Evolutionary conservation across 2,797 vertebrate genomes (phyloP), one percentile per base, ranked within the genome.

Genomic region (Meriones psammophilus): DNA sequence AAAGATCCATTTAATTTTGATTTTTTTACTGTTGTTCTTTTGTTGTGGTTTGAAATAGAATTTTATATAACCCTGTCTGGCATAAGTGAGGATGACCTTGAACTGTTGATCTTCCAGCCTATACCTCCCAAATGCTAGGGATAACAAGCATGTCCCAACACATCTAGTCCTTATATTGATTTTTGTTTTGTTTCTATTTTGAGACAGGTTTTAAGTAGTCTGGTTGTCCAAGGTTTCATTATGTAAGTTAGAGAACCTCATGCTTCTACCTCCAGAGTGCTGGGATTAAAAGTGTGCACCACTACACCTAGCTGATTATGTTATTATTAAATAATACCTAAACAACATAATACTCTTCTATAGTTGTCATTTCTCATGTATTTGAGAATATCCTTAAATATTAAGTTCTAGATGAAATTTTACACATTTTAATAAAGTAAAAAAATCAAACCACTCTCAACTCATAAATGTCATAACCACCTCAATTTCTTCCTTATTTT

Each of bases 391-490:
- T 69, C 12, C 46, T 93, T 73, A 83, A 95, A 64, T 74, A 91
- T 86, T 8, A 96, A 58, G 33, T 39, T n/a, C 24, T n/a, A 85
- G 22, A 60, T 94, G 84, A 96, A 93, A 85, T 46, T 73, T 56
- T 15, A 22, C 30, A 13, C n/a, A 88, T 79, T 78, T 93, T 39
- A 79, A 62, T 56, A 79, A 74, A 85, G 22, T 74, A 94, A 89
- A 94, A 50, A 50, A 89, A 26, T 5, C 62, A 87, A 94, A 87
- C 24, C 14, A 76, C 24, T 87, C 60, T 71, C 50, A 2, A 81
- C 2, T 36, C 28, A 68, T 33, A 71, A 58, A 58, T 79, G 28
- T 12, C 73, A 8, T 39, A 89, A 58, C 13, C 62, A 90, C 24
- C 28, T 64, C 56, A 73, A 46, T 74, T 85, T 85, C 24, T 74